Base-by-base conservation (phyloP, 2,113 vertebrate genomes). In the Chlorocebus sabaeus region DNA sequence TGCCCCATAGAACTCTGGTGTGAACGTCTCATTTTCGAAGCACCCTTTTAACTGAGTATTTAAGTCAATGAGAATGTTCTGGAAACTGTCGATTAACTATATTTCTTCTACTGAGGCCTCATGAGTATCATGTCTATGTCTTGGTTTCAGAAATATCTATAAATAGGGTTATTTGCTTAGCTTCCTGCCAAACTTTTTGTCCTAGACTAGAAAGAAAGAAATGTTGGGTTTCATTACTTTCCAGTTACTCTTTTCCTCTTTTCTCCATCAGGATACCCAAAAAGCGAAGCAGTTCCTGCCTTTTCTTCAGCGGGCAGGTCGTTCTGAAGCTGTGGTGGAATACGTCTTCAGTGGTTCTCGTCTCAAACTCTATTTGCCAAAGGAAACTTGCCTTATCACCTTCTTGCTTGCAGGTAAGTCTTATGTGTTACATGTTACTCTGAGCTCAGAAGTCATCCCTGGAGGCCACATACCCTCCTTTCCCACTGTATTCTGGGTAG, bases 231-330 rank as follows among this genome's bases (percentile, higher is more conserved):
- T 17, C 7, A 13, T 43, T 59, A 16, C 23, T 90, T 89, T 87
- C 17, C 92, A 45, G 40, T 93, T 38, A 50, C 43, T 80, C 8
- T 75, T 40, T 61, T 67, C 18, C 22, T 2, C 0, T 16, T 82
- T 78, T 59, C 2, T 32, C 48, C 6, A 43, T 2, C 87, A 99
- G 99, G 99, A 99, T 84, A 99, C 99, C 27, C 99, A 99, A 98
- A 99, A 99, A 97, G 99, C 99, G 52, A 99, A 99, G 98, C 99
- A 99, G 98, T 99, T 99, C 98, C 98, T 99, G 96, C 99, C 99
- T 3, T 99, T 99, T 98, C 99, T 99, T 95, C 99, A 99, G 98
- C 99, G 99, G 4, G 99, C 99, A 0, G 99, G 99, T 17, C 99
- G 99, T 48, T 99, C 99, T 4, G 99, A 99, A 98, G 99, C 99